Evolutionary conservation across 2,797 vertebrate genomes (phyloP).

Genomic region (Ptychobarbus kaznakovi): DNA sequence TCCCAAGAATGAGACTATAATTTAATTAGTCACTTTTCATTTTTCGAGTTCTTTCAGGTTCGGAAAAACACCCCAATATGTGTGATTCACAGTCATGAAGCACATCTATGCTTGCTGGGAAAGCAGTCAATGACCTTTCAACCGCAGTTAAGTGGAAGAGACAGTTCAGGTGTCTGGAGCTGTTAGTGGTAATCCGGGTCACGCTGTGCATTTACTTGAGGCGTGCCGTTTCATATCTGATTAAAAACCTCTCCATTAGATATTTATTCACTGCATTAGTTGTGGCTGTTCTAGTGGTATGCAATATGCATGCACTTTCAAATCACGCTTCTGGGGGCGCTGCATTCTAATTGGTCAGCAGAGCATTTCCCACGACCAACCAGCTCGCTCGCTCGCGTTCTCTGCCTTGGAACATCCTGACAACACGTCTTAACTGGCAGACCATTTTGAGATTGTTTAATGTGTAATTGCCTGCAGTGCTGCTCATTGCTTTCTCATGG

Average conservation of each 20-base stretch:
- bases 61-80: background rate
- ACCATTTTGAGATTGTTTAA: constrained; percentile 59
- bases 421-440: constrained; percentile 56
- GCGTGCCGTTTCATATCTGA: constrained; percentile 53
- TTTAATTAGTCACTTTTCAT: background rate
- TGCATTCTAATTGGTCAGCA: constrained; percentile 58
- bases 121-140: constrained; percentile 31
- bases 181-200: constrained; percentile 59
- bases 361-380: constrained; percentile 51
- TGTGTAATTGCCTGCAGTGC: constrained; percentile 63
- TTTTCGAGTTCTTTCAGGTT: background rate
- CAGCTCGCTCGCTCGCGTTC: constrained; percentile 33
- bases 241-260: constrained; percentile 65
- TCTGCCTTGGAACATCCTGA: constrained; percentile 54
- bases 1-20: background rate
- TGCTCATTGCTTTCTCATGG: constrained; percentile 64
- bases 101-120: background rate
- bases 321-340: constrained; percentile 47
- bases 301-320: constrained; percentile 48
- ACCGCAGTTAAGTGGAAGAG: constrained; percentile 30
- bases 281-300: constrained; percentile 44
- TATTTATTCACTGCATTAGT: constrained; percentile 67
- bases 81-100: background rate
- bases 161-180: constrained; percentile 29
- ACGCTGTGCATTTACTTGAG: constrained; percentile 47